These are phyloP conservation scores for Spizella passerina DNA, from an alignment of 2,797 vertebrate genomes.

Conservation along the genomic window DNA sequence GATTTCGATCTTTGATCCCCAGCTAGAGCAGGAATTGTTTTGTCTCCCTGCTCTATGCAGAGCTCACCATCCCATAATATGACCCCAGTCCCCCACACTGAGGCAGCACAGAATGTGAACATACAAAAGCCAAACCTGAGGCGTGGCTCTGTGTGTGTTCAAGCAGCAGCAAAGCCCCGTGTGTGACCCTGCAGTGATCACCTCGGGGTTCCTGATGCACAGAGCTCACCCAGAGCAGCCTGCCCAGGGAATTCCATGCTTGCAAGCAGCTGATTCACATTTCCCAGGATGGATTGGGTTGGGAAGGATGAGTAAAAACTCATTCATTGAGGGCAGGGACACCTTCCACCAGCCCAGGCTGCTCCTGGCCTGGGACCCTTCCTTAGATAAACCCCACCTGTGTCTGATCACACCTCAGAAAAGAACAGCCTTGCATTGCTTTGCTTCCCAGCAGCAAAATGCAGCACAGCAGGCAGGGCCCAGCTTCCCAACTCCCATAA, in stretches of 20 bases:
- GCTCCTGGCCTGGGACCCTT: neutral
- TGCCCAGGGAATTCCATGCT: accelerated
- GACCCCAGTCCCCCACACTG: neutral
- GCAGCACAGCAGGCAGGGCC: neutral
- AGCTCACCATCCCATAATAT: no score
- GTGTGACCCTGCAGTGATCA: accelerated
- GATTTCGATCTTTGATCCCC: neutral
- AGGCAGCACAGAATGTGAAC: no score
- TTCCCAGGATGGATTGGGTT: neutral
- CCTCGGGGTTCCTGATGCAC: neutral
- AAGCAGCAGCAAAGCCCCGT: neutral
- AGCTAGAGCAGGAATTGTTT: neutral
- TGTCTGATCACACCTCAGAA: neutral
- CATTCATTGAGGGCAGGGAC: neutral
- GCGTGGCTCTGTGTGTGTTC: neutral
- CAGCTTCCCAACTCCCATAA: neutral
- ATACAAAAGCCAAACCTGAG: neutral
- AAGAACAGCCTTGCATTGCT: neutral
- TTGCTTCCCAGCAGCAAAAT: neutral
- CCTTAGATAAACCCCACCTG: neutral
- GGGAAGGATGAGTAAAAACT: neutral
- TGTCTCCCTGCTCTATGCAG: neutral
- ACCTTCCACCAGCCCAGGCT: neutral
- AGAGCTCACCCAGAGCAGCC: neutral
- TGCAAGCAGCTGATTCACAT: neutral